phyloP scores from a whole-genome alignment of 2,113 vertebrate genomes.

The Callorhinus ursinus region DNA sequence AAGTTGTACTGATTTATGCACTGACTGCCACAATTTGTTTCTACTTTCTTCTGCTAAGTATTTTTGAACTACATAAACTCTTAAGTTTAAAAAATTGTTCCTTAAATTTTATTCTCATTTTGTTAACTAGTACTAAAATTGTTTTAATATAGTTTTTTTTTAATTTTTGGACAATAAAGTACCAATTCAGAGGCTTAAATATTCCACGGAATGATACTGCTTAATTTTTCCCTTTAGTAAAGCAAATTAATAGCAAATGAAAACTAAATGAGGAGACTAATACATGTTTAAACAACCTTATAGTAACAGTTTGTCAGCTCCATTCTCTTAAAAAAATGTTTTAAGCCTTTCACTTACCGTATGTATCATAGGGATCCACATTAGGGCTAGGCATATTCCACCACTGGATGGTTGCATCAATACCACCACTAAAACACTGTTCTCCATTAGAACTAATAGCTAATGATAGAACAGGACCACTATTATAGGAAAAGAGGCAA shows the following conservation, averaged over 20 bases:
- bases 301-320: background rate
- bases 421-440: constrained; percentile 97
- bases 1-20: background rate
- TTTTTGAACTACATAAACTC: background rate
- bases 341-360: constrained; percentile 87
- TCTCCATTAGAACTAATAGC: constrained; percentile 95
- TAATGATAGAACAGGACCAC: constrained; percentile 96
- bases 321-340: background rate
- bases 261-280: constrained; percentile 23
- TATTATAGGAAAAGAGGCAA: constrained; percentile 75
- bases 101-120: constrained; percentile 2
- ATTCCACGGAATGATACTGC: background rate
- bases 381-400: constrained; percentile 98
- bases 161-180: background rate
- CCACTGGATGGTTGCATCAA: constrained; percentile 97
- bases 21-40: background rate
- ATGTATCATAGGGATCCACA: constrained; percentile 98
- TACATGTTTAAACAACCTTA: background rate
- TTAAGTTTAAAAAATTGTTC: constrained; percentile 10
- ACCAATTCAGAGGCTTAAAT: constrained; percentile 5
- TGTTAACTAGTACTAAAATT: background rate
- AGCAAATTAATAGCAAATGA: background rate
- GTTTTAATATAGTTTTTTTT: background rate
- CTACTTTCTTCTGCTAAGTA: background rate
- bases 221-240: constrained; percentile 49